Evolutionary conservation across 2,113 vertebrate species (phyloP).

Genomic region (Pluvianellus socialis): DNA sequence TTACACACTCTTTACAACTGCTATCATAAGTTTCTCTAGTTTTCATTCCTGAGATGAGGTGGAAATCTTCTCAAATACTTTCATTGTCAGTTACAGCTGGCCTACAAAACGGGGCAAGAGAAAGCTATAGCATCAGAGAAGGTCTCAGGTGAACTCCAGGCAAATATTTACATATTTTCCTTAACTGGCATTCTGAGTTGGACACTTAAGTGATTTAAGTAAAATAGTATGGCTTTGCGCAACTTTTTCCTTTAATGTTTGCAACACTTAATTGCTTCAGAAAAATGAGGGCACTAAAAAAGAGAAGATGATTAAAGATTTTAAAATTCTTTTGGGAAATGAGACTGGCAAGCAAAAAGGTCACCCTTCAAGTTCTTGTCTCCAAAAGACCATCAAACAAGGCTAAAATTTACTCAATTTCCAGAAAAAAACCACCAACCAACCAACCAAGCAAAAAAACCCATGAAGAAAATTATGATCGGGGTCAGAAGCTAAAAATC

Average conservation of each 20-base stretch:
- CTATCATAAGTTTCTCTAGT: conserved; percentile 23
- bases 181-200: background rate
- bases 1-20: conserved; percentile 14
- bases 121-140: background rate
- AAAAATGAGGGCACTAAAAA: background rate
- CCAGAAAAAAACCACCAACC: background rate
- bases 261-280: background rate
- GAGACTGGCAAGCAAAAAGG: background rate
- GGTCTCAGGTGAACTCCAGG: background rate
- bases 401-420: background rate
- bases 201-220: background rate
- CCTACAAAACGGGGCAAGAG: background rate
- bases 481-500: background rate
- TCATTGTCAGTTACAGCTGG: background rate
- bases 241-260: background rate
- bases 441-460: background rate
- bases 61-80: background rate
- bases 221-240: background rate
- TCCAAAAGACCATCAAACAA: background rate
- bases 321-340: background rate
- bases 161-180: background rate
- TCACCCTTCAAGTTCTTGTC: background rate
- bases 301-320: background rate
- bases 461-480: background rate
- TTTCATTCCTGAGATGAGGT: background rate